Evolutionary conservation across 2,797 vertebrate species (phyloP), one percentile per base, ranked within the genome.

Genomic region (Micromesistius poutassou): DNA sequence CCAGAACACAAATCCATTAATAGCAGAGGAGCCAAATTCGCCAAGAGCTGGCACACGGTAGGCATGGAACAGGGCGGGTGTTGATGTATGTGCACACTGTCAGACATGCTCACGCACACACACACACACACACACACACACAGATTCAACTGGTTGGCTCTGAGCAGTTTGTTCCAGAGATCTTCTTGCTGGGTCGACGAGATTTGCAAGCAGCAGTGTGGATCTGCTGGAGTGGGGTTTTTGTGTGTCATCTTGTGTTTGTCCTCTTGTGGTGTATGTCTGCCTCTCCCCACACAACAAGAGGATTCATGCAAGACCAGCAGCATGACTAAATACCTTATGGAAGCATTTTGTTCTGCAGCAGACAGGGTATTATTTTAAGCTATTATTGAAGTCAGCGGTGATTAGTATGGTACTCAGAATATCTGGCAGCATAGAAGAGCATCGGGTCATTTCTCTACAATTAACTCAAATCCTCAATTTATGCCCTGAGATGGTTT

Each of bases 1-100:
- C 79, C 74, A 85, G 81, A 87, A 83, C 81, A 85, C 33, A 4
- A 16, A 75, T 74, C 55, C 74, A 81, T 80, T 86, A 75, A 30
- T 82, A 81, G 40, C 2, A 8, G 73, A 73, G 25, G 77, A 78
- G 88, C 85, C 84, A 84, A 84, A 77, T 76, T 3, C 2, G 40
- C 40, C 74, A 71, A 76, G 75, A 76, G 71, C 0, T 66, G 83
- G 85, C 84, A 77, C 85, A 70, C 30, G 35, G 35, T 42, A 6
- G 72, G 73, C 55, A 42, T 79, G 73, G n/a, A 72, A 42, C 71
- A 30, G 40, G 12, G 66, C 28, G 25, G 9, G 9, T 28, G 46
- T 22, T 50, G 46, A 50, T 50, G 16, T 50, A 16, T 31, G 73
- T 75, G 10, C 0, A 40, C 72, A 66, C 46, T 50, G 46, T 19